These are phyloP conservation scores for Morpho helenor DNA, from an alignment of 2,888 invertebrate genomes.

Conservation along the genomic window DNA sequence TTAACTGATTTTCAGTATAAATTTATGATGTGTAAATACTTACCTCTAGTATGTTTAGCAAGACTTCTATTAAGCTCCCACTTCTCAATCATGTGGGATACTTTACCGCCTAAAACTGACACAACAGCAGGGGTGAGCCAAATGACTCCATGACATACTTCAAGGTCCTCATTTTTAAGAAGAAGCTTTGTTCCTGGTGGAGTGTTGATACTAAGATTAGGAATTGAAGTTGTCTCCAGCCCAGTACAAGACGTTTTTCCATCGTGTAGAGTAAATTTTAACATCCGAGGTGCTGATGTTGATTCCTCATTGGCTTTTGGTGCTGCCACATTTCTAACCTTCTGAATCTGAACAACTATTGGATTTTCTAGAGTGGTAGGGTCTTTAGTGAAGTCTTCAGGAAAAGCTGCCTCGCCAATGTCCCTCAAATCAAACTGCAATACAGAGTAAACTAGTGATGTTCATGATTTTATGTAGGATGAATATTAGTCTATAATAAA, in stretches of 20 bases:
- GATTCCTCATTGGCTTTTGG: slow-evolving; percentile 95
- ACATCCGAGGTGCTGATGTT: slow-evolving; percentile 88
- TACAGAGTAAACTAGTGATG: slow-evolving; percentile 15
- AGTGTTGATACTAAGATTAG: slow-evolving; percentile 86
- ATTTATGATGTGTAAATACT: slow-evolving; percentile 32
- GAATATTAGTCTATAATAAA: slow-evolving; percentile 18
- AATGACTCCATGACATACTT: slow-evolving; percentile 85
- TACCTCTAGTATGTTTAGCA: slow-evolving; percentile 81
- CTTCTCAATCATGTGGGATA: slow-evolving; percentile 89
- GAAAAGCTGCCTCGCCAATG: slow-evolving; percentile 86
- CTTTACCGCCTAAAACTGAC: slow-evolving; percentile 90
- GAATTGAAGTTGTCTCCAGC: slow-evolving; percentile 86
- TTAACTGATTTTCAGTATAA: too few relatives aligned
- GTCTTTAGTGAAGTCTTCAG: slow-evolving; percentile 83
- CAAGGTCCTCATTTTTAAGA: slow-evolving; percentile 62
- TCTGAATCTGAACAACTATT: slow-evolving; percentile 93
- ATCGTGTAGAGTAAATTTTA: slow-evolving; percentile 91
- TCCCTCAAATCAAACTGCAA: slow-evolving; percentile 88
- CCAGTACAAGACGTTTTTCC: slow-evolving; percentile 89
- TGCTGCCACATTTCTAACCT: slow-evolving; percentile 92
- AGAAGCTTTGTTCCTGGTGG: slow-evolving; percentile 93
- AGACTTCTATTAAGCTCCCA: slow-evolving; percentile 88
- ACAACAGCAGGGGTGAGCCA: slow-evolving; percentile 84
- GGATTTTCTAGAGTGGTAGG: slow-evolving; percentile 70
- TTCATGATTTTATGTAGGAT: slow-evolving; percentile 7